phyloP scores from a whole-genome alignment of 2,888 invertebrate genomes.

The Molanna angustata region DNA sequence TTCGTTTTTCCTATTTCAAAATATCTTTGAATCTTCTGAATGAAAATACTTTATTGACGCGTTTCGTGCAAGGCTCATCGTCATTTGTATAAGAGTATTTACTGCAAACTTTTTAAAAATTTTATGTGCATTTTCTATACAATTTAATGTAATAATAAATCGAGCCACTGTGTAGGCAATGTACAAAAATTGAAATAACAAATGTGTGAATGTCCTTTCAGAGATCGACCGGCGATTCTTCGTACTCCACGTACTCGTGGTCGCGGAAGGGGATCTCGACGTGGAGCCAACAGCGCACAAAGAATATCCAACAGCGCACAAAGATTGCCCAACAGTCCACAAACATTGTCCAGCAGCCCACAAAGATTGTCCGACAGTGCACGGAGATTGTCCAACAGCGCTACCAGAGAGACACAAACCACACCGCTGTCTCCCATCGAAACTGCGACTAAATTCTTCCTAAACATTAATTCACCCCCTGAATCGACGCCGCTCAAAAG shows the following conservation, averaged over 20 bases:
- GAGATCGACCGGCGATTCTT: slow-evolving; percentile 47
- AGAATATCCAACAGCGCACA: neutral
- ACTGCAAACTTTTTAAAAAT: no score
- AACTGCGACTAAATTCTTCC: slow-evolving; percentile 36
- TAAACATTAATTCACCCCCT: slow-evolving; percentile 41
- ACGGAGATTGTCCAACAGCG: slow-evolving; percentile 6
- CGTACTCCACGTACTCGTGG: slow-evolving; percentile 36
- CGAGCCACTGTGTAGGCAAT: no score
- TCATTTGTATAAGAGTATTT: no score
- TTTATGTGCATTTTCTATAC: no score
- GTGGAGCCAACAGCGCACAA: no score
- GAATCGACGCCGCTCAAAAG: slow-evolving; percentile 37
- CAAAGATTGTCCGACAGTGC: slow-evolving; percentile 26
- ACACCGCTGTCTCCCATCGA: slow-evolving; percentile 11
- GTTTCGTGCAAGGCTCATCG: no score
- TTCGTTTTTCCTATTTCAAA: neutral
- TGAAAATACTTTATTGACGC: no score
- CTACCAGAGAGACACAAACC: neutral
- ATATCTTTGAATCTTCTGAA: neutral
- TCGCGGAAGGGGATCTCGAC: slow-evolving; percentile 33
- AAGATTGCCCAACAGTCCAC: no score
- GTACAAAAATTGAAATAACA: no score
- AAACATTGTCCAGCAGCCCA: slow-evolving; percentile 8
- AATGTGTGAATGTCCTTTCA: no score
- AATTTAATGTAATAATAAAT: no score